A percentile compares a stretch with the other conserved stretches of the same genome.
These are phyloP conservation scores for Ypsolopha sequella DNA, from an alignment of 2,888 invertebrate genomes.

Conservation along the genomic window DNA sequence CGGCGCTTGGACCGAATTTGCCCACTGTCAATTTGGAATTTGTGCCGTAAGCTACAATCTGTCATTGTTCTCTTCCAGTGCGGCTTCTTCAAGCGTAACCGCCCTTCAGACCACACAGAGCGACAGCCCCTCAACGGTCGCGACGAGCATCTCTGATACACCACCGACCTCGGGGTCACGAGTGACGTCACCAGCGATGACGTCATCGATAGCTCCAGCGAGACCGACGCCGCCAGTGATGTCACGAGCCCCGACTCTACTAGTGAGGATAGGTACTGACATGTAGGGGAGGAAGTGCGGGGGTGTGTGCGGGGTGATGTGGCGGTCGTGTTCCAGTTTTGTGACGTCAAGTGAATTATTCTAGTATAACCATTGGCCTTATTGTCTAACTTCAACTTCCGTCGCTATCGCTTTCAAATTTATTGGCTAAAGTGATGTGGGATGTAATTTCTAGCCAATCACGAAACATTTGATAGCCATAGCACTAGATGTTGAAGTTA, in stretches of 20 bases:
- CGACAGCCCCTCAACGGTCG: slow-evolving; percentile 87
- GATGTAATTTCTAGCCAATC: too few relatives aligned
- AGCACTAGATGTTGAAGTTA: too few relatives aligned
- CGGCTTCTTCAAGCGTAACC: slow-evolving; percentile 93
- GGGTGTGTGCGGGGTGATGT: not conserved
- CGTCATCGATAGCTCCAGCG: slow-evolving; percentile 6
- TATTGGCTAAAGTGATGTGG: too few relatives aligned
- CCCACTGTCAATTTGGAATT: not conserved
- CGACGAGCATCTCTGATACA: slow-evolving; percentile 81
- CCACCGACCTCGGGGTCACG: slow-evolving; percentile 31
- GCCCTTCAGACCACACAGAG: slow-evolving; percentile 86
- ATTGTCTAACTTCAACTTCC: too few relatives aligned
- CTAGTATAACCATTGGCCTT: too few relatives aligned
- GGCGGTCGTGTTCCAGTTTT: slow-evolving; percentile 23
- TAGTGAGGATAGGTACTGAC: slow-evolving; percentile 30
- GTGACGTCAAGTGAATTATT: not conserved
- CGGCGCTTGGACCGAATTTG: too few relatives aligned
- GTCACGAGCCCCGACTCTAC: slow-evolving; percentile 32
- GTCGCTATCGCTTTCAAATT: too few relatives aligned
- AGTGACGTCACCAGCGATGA: not conserved
- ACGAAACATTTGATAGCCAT: too few relatives aligned
- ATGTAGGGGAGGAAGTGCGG: too few relatives aligned
- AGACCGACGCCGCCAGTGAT: slow-evolving; percentile 23
- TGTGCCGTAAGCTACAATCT: not conserved
- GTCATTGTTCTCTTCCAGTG: slow-evolving; percentile 67